Base-by-base conservation (phyloP, 2,888 invertebrate genomes). In the Aphrophora alni region DNA sequence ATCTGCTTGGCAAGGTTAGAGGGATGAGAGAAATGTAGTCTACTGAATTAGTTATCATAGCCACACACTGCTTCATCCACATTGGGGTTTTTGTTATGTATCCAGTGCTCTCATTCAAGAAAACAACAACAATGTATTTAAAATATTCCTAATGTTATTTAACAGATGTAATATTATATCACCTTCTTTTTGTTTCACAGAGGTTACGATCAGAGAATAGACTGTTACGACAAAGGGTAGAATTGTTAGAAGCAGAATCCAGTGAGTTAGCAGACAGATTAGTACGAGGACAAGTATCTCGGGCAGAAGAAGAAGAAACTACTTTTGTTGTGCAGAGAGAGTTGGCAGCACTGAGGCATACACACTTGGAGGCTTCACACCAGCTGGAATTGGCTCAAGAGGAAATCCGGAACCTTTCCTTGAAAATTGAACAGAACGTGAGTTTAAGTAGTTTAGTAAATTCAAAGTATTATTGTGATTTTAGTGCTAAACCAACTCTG, bases 221-320 rank as follows among this genome's bases (percentile, higher is more conserved):
- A 84, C 91, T 99, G 78, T 90, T 99, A n/a, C 93, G 97, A 83
- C 98, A 99, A 87, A 91, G 98, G 81, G 98, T 98, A 84, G 98
- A 98, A 87, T 93, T 98, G 84, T 90, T 99, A 78, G 99, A 99
- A 89, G 97, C 95, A 78, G 97, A 97, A 87, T 98, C 97, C 78
- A 96, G 97, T 5, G 96, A 97, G 79, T 89, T 99, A 82, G 99
- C 99, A 0, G 98, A 98, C 88, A 91, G 97, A 81, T 90, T 98
- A 83, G 97, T 98, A 14, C 92, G 95, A 26, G 97, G 97, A 1
- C 99, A 99, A 89, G 86, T 86, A 69, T 97, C 96, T 82, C 91
- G 97, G 5, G 98, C 98, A 0, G 97, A 98, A 88, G 98, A 98
- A 82, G 98, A 97, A 84, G 98, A 98, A 89, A 97, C 95, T 8